Evolutionary conservation across 2,888 invertebrate genomes (phyloP).

Genomic region (Sturmia bella): DNA sequence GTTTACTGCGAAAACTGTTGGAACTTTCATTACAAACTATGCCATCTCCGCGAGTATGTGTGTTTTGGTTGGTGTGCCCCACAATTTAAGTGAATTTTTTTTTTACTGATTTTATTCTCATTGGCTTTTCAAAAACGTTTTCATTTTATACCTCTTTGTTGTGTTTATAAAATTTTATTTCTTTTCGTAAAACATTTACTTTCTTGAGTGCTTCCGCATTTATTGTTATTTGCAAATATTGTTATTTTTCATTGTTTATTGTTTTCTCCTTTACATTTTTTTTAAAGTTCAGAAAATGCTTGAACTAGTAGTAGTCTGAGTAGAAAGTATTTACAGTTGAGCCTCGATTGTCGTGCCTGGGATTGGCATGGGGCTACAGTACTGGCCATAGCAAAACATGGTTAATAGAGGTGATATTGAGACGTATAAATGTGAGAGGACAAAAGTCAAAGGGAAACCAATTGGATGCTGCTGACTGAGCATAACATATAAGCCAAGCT

Average conservation of each 20-base stretch:
- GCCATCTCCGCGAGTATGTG: neutral
- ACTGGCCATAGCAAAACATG: too few relatives aligned
- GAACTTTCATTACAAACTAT: slow-evolving; percentile 11
- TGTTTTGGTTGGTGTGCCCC: slow-evolving; percentile 28
- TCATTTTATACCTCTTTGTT: slow-evolving; percentile 42
- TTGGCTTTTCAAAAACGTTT: slow-evolving; percentile 62
- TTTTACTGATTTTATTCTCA: slow-evolving; percentile 51
- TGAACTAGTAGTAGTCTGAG: slow-evolving; percentile 36
- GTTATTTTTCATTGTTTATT: slow-evolving; percentile 33
- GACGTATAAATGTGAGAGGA: too few relatives aligned
- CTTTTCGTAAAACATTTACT: slow-evolving; percentile 65
- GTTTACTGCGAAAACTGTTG: slow-evolving; percentile 5
- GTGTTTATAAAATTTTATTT: slow-evolving; percentile 52
- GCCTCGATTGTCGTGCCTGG: slow-evolving; percentile 42
- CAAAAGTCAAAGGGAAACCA: too few relatives aligned
- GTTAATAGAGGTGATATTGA: too few relatives aligned
- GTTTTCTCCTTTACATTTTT: slow-evolving; percentile 4
- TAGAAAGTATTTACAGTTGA: slow-evolving; percentile 53
- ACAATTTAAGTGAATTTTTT: slow-evolving; percentile 52
- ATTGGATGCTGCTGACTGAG: too few relatives aligned
- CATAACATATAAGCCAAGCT: too few relatives aligned
- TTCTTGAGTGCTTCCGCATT: slow-evolving; percentile 69
- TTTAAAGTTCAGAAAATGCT: slow-evolving; percentile 34
- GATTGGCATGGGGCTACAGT: too few relatives aligned
- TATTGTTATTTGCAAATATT: slow-evolving; percentile 65